Base-by-base conservation (phyloP, 2,113 vertebrate species). In the Chloroceryle aenea region DNA sequence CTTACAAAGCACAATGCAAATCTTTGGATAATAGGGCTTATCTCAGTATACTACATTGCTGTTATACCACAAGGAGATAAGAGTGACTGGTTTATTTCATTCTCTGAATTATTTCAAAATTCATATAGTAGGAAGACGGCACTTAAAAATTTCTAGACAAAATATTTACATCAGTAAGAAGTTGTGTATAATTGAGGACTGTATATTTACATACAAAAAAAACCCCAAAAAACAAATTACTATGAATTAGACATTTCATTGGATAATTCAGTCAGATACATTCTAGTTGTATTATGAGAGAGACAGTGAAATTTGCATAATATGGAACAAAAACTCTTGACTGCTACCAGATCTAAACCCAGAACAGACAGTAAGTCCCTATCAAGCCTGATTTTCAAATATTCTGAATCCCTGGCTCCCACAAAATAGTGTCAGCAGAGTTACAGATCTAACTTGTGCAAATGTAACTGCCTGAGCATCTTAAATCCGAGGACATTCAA, bases 1-100 rank as follows among this genome's bases (percentile, higher is more conserved):
- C 95, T 97, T 96, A 79, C n/a, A 93, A 95, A 93, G 34, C 32
- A 80, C 45, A 90, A 91, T 90, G 29, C 3, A 16, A 93, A 94
- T 96, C 75, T 94, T 90, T 74, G 66, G 14, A 85, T 95, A 93
- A 77, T 34, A 74, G 3, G 20, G 4, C 34, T 63, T 91, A 68
- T 86, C 69, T 86, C 47, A 76, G 27, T 43, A 68, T 61, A 72
- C 16, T 63, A 27, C 30, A 42, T 79, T 81, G 19, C 0, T 47
- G 79, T 88, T 85, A 61, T 53, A 84, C 8, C 42, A 78, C 47
- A 84, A 83, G 25, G 55, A 85, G 69, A 56, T 63, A 80, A 79
- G 29, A 48, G 26, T 87, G 73, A 61, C 15, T 87, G 10, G 20
- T 91, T 82, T 67, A 79, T 88, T 86, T 91, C 1, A 3, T 17